Conservation (phyloP, 2,797 vertebrate species). For the Leucoraja ocellata region DNA sequence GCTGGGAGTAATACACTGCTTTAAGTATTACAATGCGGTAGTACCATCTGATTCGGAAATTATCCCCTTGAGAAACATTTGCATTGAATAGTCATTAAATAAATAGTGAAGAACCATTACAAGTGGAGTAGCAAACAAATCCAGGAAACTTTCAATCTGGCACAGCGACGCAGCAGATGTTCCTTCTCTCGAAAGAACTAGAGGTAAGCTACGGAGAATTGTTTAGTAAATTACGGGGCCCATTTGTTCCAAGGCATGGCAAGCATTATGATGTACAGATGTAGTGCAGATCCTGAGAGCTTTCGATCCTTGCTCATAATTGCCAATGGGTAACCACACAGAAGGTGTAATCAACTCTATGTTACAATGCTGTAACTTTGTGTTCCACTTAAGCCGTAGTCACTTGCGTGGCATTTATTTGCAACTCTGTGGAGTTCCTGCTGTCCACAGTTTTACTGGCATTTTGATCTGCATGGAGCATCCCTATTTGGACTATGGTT, state of each 20-base stretch:
- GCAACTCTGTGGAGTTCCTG: not conserved
- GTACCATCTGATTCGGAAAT: not conserved
- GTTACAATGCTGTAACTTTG: not conserved
- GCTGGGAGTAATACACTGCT: not conserved
- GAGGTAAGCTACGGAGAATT: slow-evolving; percentile 14
- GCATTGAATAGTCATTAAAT: slow-evolving; percentile 9
- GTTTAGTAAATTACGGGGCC: not conserved
- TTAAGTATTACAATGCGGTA: not conserved
- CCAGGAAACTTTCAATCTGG: not conserved
- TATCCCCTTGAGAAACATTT: not conserved
- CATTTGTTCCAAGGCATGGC: slow-evolving; percentile 6
- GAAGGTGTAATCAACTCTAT: slow-evolving; percentile 22
- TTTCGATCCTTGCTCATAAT: not conserved
- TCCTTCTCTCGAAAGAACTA: slow-evolving; percentile 16
- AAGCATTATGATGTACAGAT: slow-evolving; percentile 27
- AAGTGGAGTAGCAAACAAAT: slow-evolving; percentile 6
- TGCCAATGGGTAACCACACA: slow-evolving; percentile 5
- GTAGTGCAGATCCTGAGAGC: not conserved
- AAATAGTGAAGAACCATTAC: not conserved
- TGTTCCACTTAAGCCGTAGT: not conserved
- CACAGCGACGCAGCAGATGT: not conserved
- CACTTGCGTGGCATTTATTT: not conserved
- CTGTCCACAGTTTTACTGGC: not conserved
- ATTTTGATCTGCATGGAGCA: not conserved
- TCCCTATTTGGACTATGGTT: not conserved